Conservation (phyloP, 2,113 vertebrate genomes). For the Pyrgilauda ruficollis region DNA sequence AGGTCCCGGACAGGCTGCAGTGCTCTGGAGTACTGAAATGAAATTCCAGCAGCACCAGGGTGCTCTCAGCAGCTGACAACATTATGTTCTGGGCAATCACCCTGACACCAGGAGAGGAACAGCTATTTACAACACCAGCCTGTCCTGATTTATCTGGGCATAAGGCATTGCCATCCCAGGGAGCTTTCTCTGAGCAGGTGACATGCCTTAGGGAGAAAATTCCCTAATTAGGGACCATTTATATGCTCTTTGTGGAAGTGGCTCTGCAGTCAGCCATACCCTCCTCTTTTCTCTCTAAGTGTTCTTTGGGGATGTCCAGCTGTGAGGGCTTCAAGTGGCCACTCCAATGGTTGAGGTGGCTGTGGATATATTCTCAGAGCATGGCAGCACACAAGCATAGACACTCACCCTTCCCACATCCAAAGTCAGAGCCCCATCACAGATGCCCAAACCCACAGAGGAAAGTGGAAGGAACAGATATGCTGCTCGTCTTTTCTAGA, state of each 20-base stretch:
- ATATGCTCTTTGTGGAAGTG: not conserved
- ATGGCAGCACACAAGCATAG: not conserved
- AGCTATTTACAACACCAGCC: not conserved
- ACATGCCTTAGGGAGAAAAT: not conserved
- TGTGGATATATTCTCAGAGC: not conserved
- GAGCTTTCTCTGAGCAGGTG: accelerated
- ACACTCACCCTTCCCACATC: not conserved
- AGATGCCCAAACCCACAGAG: not conserved
- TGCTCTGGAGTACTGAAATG: not conserved
- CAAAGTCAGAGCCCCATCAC: not conserved
- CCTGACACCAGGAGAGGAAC: not conserved
- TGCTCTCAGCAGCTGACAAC: not conserved
- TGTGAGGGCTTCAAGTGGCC: not conserved
- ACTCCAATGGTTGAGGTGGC: not conserved
- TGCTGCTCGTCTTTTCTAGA: not conserved
- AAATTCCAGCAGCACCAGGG: not conserved
- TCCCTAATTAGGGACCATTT: not conserved
- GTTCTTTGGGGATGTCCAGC: not conserved
- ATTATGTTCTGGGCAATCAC: not conserved
- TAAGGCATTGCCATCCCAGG: accelerated
- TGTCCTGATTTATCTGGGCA: not conserved
- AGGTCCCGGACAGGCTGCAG: not conserved
- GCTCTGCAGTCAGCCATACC: not conserved
- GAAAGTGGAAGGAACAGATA: not conserved
- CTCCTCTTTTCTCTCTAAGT: not conserved